Evolutionary conservation across 2,113 vertebrate genomes (phyloP).

Genomic region (Catharus minimus): DNA sequence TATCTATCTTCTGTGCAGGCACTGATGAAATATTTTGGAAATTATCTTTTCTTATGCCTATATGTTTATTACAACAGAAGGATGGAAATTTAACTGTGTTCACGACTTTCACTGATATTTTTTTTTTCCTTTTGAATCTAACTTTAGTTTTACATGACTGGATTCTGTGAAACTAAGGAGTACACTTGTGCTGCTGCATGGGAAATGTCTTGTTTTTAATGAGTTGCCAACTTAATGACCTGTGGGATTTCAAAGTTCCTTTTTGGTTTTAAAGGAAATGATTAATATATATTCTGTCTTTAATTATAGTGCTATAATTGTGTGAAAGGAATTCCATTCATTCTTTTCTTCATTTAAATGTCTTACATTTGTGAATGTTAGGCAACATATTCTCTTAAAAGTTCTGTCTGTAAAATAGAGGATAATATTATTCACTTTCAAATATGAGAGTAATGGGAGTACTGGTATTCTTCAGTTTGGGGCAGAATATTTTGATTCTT

Average conservation of each 20-base stretch:
- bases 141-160: constrained; percentile 7
- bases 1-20: background rate
- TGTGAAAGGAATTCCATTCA: constrained; percentile 59
- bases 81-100: background rate
- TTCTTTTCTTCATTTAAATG: constrained; percentile 52
- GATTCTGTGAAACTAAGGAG: constrained; percentile 30
- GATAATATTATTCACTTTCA: background rate
- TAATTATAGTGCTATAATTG: constrained; percentile 50
- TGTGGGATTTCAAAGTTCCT: constrained; percentile 65
- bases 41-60: background rate
- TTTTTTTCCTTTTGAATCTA: background rate
- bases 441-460: background rate
- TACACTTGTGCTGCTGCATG: constrained; percentile 50
- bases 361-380: constrained; percentile 25
- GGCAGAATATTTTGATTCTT: constrained; percentile 11
- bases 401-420: background rate
- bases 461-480: background rate
- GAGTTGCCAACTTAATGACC: constrained; percentile 65
- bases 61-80: background rate
- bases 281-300: constrained; percentile 66
- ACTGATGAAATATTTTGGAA: background rate
- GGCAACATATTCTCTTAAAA: background rate
- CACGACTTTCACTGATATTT: background rate
- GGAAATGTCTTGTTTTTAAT: constrained; percentile 68
- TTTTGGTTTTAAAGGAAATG: constrained; percentile 65